phyloP scores from a whole-genome alignment of 2,888 invertebrate genomes.

The Drosophila greeni region DNA sequence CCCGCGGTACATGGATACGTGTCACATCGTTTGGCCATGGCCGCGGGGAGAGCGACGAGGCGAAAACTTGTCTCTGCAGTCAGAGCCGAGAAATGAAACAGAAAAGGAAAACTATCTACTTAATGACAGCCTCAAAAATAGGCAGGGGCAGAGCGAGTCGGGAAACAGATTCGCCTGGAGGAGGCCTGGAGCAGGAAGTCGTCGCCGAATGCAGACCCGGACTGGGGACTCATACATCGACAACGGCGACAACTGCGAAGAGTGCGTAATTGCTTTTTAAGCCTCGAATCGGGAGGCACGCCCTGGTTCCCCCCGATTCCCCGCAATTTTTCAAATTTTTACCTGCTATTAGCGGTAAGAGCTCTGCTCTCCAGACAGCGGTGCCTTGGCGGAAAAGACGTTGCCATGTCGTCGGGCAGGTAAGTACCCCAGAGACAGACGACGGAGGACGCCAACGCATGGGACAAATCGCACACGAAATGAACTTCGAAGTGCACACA shows the following conservation, averaged over 20 bases:
- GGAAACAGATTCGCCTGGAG: slow-evolving; percentile 27
- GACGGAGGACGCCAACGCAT: slow-evolving; percentile 18
- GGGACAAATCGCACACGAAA: not conserved
- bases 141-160: not conserved
- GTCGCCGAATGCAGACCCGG: slow-evolving; percentile 32
- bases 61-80: slow-evolving; percentile 18
- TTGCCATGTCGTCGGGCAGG: slow-evolving; percentile 27
- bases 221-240: slow-evolving; percentile 28
- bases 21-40: slow-evolving; percentile 14
- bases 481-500: not conserved
- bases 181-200: slow-evolving; percentile 59
- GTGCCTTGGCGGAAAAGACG: slow-evolving; percentile 60
- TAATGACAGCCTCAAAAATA: slow-evolving; percentile 29
- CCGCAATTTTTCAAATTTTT: slow-evolving; percentile 6
- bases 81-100: slow-evolving; percentile 6
- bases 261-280: slow-evolving; percentile 69
- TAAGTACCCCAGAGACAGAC: slow-evolving; percentile 25
- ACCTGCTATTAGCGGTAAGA: slow-evolving; percentile 61
- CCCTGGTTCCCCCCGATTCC: slow-evolving; percentile 33
- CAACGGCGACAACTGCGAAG: slow-evolving; percentile 47
- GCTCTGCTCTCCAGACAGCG: slow-evolving; percentile 33
- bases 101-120: slow-evolving; percentile 25
- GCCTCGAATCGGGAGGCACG: slow-evolving; percentile 57
- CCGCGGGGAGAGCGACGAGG: not conserved
- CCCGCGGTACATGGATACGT: slow-evolving; percentile 2